These are phyloP conservation scores for Cephus pulcher DNA, from an alignment of 2,888 invertebrate genomes.

Conservation along the genomic window DNA sequence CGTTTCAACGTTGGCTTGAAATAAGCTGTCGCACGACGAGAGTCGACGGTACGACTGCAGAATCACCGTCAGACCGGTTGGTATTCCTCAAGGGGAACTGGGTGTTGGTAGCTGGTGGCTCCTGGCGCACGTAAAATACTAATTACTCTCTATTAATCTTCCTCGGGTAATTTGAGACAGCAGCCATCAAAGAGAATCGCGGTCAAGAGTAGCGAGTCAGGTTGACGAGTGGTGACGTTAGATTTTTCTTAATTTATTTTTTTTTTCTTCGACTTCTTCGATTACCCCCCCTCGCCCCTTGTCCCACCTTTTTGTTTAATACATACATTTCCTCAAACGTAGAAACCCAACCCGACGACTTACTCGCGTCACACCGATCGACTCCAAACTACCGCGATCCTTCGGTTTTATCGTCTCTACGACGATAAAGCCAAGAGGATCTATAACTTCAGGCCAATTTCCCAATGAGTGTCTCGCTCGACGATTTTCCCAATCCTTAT, in stretches of 20 bases:
- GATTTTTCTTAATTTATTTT: background rate
- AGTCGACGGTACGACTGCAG: background rate
- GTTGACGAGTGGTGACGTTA: background rate
- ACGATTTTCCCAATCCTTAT: background rate
- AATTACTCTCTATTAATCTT: background rate
- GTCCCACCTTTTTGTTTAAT: constrained; percentile 11
- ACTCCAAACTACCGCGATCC: background rate
- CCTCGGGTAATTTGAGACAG: background rate
- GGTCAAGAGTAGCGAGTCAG: background rate
- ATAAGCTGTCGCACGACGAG: background rate
- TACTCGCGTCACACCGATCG: background rate
- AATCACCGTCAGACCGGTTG: background rate
- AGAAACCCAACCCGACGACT: constrained; percentile 11
- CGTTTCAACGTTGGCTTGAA: constrained; percentile 7
- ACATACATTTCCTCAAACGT: constrained; percentile 19
- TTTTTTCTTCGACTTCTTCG: constrained; percentile 12
- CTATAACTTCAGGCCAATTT: background rate
- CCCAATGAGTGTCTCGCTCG: background rate
- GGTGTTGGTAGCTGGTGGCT: background rate
- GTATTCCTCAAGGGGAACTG: background rate
- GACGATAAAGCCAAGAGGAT: background rate
- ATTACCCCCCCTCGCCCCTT: background rate
- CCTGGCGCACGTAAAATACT: background rate
- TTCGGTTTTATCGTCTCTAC: background rate
- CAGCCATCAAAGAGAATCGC: background rate